phyloP scores from a whole-genome alignment of 1,140 invertebrate genomes.

The Pteromalus puparum region DNA sequence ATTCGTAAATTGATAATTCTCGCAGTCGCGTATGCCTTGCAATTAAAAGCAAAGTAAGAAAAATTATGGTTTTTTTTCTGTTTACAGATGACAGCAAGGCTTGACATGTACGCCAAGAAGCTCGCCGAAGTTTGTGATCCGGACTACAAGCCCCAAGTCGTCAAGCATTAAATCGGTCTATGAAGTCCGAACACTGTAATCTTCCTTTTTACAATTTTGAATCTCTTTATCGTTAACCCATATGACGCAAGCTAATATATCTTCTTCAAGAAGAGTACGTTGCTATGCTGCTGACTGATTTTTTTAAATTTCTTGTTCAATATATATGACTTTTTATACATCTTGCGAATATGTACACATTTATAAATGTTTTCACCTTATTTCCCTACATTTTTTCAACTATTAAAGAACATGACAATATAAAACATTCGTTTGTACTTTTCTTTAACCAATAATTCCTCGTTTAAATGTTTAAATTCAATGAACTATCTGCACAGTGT shows the following conservation, averaged over 20 bases:
- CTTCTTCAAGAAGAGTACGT: background rate
- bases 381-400: background rate
- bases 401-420: background rate
- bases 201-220: background rate
- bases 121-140: conserved; percentile 80
- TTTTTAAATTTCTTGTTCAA: background rate
- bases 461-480: too few relatives aligned
- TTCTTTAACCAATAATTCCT: too few relatives aligned
- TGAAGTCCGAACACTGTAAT: background rate
- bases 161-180: conserved; percentile 69
- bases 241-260: background rate
- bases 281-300: background rate
- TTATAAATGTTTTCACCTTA: too few relatives aligned
- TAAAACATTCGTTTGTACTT: too few relatives aligned
- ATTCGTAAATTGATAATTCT: too few relatives aligned
- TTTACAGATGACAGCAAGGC: conserved; percentile 93
- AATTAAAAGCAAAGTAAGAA: too few relatives aligned
- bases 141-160: conserved; percentile 85
- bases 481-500: too few relatives aligned
- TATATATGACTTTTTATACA: background rate
- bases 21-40: too few relatives aligned
- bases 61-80: background rate
- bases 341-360: background rate
- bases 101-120: conserved; percentile 92
- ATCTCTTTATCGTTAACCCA: background rate